Evolutionary conservation across 2,797 vertebrate species (phyloP).

Genomic region (Urosaurus nigricauda): DNA sequence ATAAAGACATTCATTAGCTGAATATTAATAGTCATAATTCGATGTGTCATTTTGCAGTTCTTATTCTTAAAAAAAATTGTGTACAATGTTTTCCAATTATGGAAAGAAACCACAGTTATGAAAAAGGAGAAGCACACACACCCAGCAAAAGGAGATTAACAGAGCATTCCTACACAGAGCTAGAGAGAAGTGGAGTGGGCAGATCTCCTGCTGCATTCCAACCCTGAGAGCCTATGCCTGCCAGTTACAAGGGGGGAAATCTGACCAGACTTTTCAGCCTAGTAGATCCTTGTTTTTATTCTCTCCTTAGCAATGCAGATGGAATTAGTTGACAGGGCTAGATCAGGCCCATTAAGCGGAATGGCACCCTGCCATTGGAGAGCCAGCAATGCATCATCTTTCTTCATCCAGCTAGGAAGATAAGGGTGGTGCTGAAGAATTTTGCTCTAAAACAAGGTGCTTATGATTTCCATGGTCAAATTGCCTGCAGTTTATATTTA

Average conservation of each 20-base stretch:
- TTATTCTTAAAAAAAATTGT: constrained; percentile 77
- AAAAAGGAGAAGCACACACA: constrained; percentile 60
- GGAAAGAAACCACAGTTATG: constrained; percentile 62
- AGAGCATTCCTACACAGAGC: neutral
- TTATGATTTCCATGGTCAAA: neutral
- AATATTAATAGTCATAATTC: constrained; percentile 68
- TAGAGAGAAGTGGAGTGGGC: neutral
- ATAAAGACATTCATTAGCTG: constrained; percentile 57
- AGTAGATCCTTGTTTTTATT: neutral
- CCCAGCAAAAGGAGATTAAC: constrained; percentile 40
- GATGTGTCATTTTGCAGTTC: constrained; percentile 68
- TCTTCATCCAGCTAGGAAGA: neutral
- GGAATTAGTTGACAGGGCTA: neutral
- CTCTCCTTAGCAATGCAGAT: neutral
- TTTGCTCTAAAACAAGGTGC: constrained; percentile 27
- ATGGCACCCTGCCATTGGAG: neutral
- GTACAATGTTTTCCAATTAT: constrained; percentile 54
- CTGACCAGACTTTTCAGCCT: neutral
- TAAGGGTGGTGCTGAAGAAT: neutral
- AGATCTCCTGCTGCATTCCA: neutral
- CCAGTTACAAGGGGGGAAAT: too few species aligned
- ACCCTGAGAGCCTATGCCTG: neutral
- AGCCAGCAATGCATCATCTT: neutral
- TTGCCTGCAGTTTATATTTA: neutral
- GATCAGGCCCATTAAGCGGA: neutral